Evolutionary conservation across 2,888 invertebrate genomes (phyloP).

Genomic region (Hybos culiciformis): DNA sequence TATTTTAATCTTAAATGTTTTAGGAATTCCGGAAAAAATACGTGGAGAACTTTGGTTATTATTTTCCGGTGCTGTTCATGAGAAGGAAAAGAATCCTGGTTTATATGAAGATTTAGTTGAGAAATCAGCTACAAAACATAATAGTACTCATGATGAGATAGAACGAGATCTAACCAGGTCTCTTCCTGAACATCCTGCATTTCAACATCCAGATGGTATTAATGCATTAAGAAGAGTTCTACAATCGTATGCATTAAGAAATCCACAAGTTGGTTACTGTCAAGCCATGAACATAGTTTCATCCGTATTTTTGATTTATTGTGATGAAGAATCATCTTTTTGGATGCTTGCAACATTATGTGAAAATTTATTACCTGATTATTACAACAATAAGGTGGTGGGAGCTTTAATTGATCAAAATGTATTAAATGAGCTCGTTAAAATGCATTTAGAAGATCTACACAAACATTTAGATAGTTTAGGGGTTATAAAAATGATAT

Average conservation of each 20-base stretch:
- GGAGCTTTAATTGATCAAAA: slow-evolving; percentile 85
- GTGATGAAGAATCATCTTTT: slow-evolving; percentile 93
- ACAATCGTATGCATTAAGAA: slow-evolving; percentile 89
- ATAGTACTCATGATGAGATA: slow-evolving; percentile 87
- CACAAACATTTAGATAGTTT: slow-evolving; percentile 75
- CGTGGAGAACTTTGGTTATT: slow-evolving; percentile 92
- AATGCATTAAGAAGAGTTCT: slow-evolving; percentile 82
- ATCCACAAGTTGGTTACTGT: slow-evolving; percentile 95
- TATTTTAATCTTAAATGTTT: too few species aligned
- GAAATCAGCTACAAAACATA: slow-evolving; percentile 43
- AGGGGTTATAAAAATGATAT: slow-evolving; percentile 90
- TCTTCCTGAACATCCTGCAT: slow-evolving; percentile 94
- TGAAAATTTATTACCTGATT: slow-evolving; percentile 91
- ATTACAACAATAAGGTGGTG: slow-evolving; percentile 91
- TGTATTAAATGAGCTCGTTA: slow-evolving; percentile 82
- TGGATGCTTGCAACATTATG: slow-evolving; percentile 93
- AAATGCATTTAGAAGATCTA: slow-evolving; percentile 73
- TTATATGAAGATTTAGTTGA: slow-evolving; percentile 73
- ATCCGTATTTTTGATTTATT: slow-evolving; percentile 87
- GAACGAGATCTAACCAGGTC: slow-evolving; percentile 94
- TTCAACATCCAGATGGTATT: slow-evolving; percentile 74
- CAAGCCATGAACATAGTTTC: slow-evolving; percentile 99
- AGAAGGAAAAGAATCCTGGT: slow-evolving; percentile 76
- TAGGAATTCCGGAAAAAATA: slow-evolving; percentile 81
- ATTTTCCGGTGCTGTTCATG: slow-evolving; percentile 78